Percentiles rank a stretch among this genome's conserved stretches.
Evolutionary conservation across 1,140 invertebrate genomes (phyloP).

Genomic region (Capitella teleta): DNA sequence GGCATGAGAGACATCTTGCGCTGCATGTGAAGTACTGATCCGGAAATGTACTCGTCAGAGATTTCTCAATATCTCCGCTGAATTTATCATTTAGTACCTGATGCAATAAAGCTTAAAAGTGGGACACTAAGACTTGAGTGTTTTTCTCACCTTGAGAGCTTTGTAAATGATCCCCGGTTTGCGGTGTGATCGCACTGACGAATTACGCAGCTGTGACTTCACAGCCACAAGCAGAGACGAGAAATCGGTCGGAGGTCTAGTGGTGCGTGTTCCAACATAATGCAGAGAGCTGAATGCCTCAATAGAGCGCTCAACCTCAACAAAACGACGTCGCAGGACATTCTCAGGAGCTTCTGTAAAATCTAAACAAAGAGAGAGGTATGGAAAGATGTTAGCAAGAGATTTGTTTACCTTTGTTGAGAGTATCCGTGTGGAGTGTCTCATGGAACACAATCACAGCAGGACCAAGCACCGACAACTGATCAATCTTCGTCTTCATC

Average conservation of each 20-base stretch:
- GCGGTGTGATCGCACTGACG: conserved; percentile 55
- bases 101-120: neutral
- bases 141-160: conserved; percentile 53
- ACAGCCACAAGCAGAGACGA: conserved; percentile 44
- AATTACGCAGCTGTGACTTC: conserved; percentile 53
- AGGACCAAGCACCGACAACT: conserved; percentile 53
- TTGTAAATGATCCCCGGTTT: conserved; percentile 55
- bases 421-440: conserved; percentile 56
- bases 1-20: conserved; percentile 60
- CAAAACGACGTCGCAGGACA: conserved; percentile 53
- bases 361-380: conserved; percentile 25
- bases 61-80: conserved; percentile 55
- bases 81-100: conserved; percentile 67
- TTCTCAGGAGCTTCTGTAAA: conserved; percentile 54
- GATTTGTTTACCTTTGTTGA: conserved; percentile 22
- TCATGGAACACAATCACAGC: conserved; percentile 71
- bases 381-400: neutral
- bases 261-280: conserved; percentile 56
- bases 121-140: no score
- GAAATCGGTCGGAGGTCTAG: conserved; percentile 48
- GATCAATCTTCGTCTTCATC: conserved; percentile 43
- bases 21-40: conserved; percentile 72
- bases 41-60: conserved; percentile 55
- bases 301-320: conserved; percentile 50
- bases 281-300: conserved; percentile 63